These are phyloP conservation scores for Scaptomyza caliginosa DNA, from an alignment of 2,888 invertebrate species.

Conservation along the genomic window DNA sequence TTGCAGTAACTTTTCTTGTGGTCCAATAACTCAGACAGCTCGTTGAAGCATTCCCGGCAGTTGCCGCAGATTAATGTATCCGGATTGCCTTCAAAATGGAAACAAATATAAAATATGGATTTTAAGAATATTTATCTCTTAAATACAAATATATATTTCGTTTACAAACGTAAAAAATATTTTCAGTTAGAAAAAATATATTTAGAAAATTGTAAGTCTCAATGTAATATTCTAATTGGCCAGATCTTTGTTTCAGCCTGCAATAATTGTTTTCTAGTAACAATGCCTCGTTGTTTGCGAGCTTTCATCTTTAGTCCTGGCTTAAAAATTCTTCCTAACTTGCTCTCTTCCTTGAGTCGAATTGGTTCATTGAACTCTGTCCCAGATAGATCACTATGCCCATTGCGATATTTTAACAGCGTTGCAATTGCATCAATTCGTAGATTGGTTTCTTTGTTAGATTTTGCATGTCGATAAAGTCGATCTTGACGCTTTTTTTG, in stretches of 20 bases:
- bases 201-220: not conserved
- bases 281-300: not conserved
- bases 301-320: not conserved
- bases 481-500: not conserved
- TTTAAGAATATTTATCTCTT: conserved; percentile 19
- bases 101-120: conserved; percentile 33
- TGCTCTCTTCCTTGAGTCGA: not conserved
- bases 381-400: not conserved
- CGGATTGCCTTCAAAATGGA: conserved; percentile 86
- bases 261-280: conserved; percentile 30
- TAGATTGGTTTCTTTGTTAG: conserved; percentile 15
- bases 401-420: conserved; percentile 36
- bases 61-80: conserved; percentile 92
- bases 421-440: conserved; percentile 39
- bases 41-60: conserved; percentile 90
- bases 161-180: conserved; percentile 8
- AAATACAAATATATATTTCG: not conserved
- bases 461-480: not conserved
- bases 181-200: conserved; percentile 5
- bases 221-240: conserved; percentile 19
- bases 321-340: not conserved
- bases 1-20: conserved; percentile 91
- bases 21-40: conserved; percentile 89
- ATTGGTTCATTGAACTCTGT: not conserved
- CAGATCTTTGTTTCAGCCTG: conserved; percentile 48